A percentile compares a stretch with the other conserved stretches of the same genome.
Evolutionary conservation across 2,888 invertebrate species (phyloP).

Genomic region (Dynastes tityus): DNA sequence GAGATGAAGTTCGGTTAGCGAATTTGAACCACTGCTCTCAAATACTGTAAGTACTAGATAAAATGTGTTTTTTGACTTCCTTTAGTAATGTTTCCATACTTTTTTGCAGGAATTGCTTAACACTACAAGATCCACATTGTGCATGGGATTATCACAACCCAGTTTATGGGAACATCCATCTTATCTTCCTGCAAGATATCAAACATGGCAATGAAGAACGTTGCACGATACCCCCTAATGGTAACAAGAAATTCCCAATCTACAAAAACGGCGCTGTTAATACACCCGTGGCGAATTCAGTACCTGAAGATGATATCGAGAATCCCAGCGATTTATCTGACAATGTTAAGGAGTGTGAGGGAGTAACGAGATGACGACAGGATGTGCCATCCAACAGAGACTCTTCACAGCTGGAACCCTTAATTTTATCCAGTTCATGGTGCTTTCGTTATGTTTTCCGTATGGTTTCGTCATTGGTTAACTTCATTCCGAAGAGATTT

Average conservation of each 20-base stretch:
- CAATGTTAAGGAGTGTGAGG: slow-evolving; percentile 63
- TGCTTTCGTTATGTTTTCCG: slow-evolving; percentile 85
- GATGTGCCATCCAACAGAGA: slow-evolving; percentile 70
- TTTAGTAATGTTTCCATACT: no score
- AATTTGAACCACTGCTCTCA: slow-evolving; percentile 88
- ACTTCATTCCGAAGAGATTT: slow-evolving; percentile 86
- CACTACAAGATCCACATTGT: slow-evolving; percentile 97
- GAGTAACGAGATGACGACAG: slow-evolving; percentile 58
- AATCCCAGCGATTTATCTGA: slow-evolving; percentile 53
- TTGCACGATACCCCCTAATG: slow-evolving; percentile 68
- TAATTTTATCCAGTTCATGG: slow-evolving; percentile 85
- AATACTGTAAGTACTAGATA: slow-evolving; percentile 71
- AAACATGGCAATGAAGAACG: slow-evolving; percentile 78
- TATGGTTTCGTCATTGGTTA: slow-evolving; percentile 88
- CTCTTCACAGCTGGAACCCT: slow-evolving; percentile 85
- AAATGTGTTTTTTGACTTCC: slow-evolving; percentile 33
- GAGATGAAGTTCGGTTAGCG: slow-evolving; percentile 88
- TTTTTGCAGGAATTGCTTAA: slow-evolving; percentile 83
- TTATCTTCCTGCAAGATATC: slow-evolving; percentile 80
- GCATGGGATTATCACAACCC: slow-evolving; percentile 87
- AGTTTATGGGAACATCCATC: slow-evolving; percentile 74
- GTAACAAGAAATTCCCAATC: slow-evolving; percentile 53
- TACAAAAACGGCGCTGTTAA: slow-evolving; percentile 41
- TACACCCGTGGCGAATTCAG: slow-evolving; percentile 27
- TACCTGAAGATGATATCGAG: slow-evolving; percentile 53